Percentiles rank a stretch among this genome's conserved stretches.
phyloP scores from a whole-genome alignment of 2,888 invertebrate species.

The Cabera pusaria region DNA sequence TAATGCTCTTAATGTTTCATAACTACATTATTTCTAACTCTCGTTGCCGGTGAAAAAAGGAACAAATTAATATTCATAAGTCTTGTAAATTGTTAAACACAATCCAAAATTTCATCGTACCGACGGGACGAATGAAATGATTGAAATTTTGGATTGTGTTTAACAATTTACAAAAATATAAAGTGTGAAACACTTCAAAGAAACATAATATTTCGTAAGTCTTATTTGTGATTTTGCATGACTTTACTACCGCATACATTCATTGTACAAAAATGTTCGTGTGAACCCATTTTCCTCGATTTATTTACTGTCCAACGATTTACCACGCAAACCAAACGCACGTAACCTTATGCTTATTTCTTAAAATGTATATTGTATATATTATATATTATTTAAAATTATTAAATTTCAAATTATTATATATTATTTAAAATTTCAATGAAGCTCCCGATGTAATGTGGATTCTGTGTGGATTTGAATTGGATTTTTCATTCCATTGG shows the following conservation, averaged over 20 bases:
- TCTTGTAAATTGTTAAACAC: too few relatives aligned
- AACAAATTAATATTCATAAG: too few relatives aligned
- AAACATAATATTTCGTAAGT: too few relatives aligned
- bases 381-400: conserved; percentile 3
- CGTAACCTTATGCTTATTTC: conserved; percentile 18
- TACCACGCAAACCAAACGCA: conserved; percentile 19
- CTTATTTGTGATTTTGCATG: conserved; percentile 24
- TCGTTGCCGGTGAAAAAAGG: too few relatives aligned
- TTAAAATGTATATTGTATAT: not conserved
- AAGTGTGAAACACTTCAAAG: too few relatives aligned
- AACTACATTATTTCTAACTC: not conserved
- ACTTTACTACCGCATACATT: conserved; percentile 5
- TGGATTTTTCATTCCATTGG: conserved; percentile 22
- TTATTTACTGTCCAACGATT: conserved; percentile 10
- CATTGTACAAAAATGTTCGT: conserved; percentile 11
- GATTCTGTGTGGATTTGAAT: conserved; percentile 8
- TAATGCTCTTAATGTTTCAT: conserved; percentile 4
- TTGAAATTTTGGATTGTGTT: too few relatives aligned
- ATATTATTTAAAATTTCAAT: conserved; percentile 6
- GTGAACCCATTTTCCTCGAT: conserved; percentile 7
- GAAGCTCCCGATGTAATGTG: conserved; percentile 9
- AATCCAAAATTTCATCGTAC: too few relatives aligned
- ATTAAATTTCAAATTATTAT: not conserved
- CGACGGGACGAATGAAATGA: too few relatives aligned
- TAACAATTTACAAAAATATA: too few relatives aligned